These are phyloP conservation scores for Oedothorax gibbosus DNA, from an alignment of 1,140 invertebrate species.

Conservation along the genomic window DNA sequence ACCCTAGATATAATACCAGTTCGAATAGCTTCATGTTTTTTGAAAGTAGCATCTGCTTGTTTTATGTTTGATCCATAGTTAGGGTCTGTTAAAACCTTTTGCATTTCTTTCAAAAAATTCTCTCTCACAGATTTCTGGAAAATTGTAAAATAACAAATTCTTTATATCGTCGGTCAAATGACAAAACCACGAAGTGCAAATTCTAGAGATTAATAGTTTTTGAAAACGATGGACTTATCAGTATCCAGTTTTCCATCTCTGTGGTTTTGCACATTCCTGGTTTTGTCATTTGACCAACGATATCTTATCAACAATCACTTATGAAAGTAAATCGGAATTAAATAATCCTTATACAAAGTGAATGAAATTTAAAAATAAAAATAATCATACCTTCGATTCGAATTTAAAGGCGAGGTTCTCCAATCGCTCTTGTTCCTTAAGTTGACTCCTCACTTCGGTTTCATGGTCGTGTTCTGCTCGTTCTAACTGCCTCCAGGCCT, in stretches of 20 bases:
- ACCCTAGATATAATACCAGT: conserved; percentile 50
- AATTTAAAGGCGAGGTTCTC: conserved; percentile 45
- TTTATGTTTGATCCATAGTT: conserved; percentile 45
- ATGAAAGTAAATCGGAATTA: too few species aligned
- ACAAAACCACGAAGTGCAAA: too few species aligned
- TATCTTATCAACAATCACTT: too few species aligned
- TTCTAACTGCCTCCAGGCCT: conserved; percentile 25
- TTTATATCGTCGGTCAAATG: too few species aligned
- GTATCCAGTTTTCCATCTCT: too few species aligned
- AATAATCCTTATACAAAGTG: too few species aligned
- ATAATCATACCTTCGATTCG: conserved; percentile 39
- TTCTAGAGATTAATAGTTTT: too few species aligned
- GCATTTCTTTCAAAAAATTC: conserved; percentile 44
- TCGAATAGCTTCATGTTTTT: conserved; percentile 47
- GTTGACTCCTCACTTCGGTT: conserved; percentile 21
- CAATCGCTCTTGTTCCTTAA: conserved; percentile 39
- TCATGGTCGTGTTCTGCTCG: conserved; percentile 49
- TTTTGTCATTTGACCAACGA: too few species aligned
- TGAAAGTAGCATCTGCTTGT: conserved; percentile 50
- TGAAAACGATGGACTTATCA: too few species aligned
- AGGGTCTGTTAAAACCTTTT: conserved; percentile 42
- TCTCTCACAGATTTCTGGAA: conserved; percentile 47
- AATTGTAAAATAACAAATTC: too few species aligned
- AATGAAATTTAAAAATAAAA: not conserved
- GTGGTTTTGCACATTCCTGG: too few species aligned